Conservation (phyloP, 2,113 vertebrate genomes). For the Crotophaga sulcirostris region DNA sequence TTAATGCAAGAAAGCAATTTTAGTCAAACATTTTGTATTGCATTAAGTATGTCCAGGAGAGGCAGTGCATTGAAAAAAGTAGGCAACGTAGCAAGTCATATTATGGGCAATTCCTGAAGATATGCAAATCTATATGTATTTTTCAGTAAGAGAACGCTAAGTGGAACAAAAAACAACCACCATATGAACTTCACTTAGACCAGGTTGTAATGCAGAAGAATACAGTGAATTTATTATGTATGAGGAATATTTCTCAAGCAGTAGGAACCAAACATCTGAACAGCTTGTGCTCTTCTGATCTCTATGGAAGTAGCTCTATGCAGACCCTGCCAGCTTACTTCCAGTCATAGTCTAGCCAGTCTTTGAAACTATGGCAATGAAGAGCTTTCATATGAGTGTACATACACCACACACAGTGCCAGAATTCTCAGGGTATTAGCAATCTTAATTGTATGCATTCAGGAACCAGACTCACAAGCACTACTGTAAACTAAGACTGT, state of each 20-base stretch:
- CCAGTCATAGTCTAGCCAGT: background rate
- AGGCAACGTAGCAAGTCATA: background rate
- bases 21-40: background rate
- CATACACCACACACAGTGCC: background rate
- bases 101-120: background rate
- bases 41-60: background rate
- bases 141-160: background rate
- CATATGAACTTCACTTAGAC: background rate
- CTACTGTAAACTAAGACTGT: slow-evolving; percentile 44
- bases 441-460: slow-evolving; percentile 47
- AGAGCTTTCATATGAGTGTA: background rate
- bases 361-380: slow-evolving; percentile 30
- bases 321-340: background rate
- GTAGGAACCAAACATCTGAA: background rate
- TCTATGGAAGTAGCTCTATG: background rate
- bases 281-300: background rate
- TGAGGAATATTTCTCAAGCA: background rate
- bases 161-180: background rate
- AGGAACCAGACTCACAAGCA: slow-evolving; percentile 24
- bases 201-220: background rate
- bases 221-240: background rate
- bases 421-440: slow-evolving; percentile 52
- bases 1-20: background rate
- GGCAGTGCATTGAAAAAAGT: background rate
- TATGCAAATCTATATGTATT: background rate